These are phyloP conservation scores for Protobothrops flavoviridis DNA, from an alignment of 2,113 vertebrate species.

Conservation along the genomic window DNA sequence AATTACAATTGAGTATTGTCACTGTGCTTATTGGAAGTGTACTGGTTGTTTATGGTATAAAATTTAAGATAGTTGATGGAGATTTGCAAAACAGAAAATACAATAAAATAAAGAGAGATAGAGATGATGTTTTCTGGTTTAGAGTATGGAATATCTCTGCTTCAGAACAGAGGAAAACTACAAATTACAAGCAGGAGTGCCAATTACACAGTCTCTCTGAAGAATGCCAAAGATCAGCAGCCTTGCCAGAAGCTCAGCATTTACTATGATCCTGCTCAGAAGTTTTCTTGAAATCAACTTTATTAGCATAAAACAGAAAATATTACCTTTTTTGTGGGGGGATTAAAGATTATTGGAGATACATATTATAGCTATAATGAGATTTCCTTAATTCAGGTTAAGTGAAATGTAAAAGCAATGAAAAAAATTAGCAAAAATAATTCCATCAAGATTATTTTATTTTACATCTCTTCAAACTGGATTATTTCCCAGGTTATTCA, in stretches of 20 bases:
- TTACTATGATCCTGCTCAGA: background rate
- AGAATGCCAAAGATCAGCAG: background rate
- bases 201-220: conserved; percentile 15
- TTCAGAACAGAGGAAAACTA: background rate
- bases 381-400: background rate
- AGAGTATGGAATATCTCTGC: background rate
- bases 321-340: background rate
- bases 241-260: conserved; percentile 17
- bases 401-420: background rate
- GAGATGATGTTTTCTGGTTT: background rate
- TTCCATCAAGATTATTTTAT: background rate
- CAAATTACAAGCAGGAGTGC: conserved; percentile 22
- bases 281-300: background rate
- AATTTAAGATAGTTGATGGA: background rate
- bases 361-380: background rate
- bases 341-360: background rate
- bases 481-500: background rate
- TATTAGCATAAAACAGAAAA: background rate
- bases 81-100: background rate
- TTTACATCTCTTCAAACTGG: background rate
- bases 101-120: background rate
- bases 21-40: background rate
- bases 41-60: background rate
- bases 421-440: background rate
- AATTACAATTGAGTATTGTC: background rate